Evolutionary conservation across 2,888 invertebrate species (phyloP).

Genomic region (Cataglyphis rosenhaueri): DNA sequence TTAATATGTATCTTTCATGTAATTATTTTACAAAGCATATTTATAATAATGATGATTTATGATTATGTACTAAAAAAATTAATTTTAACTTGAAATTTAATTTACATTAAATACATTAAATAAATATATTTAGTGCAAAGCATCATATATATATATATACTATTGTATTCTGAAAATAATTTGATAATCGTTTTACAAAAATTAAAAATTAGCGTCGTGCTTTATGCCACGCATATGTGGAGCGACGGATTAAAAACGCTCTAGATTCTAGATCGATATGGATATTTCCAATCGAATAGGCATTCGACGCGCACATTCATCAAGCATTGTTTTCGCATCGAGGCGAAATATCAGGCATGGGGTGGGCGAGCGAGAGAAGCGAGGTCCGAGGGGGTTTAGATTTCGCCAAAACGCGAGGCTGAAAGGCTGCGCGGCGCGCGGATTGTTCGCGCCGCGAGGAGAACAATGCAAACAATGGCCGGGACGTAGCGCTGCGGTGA

Average conservation of each 20-base stretch:
- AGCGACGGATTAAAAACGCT: conserved; percentile 27
- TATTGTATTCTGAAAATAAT: neutral
- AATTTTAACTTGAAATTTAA: neutral
- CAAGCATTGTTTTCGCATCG: conserved; percentile 63
- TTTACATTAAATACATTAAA: too few species aligned
- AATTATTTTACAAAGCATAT: neutral
- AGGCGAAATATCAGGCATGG: conserved; percentile 62
- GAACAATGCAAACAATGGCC: conserved; percentile 84
- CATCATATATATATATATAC: too few species aligned
- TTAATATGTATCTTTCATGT: neutral
- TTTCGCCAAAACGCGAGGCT: conserved; percentile 77
- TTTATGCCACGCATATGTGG: conserved; percentile 2
- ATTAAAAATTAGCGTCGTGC: conserved; percentile 27
- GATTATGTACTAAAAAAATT: neutral
- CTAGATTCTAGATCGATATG: conserved; percentile 15
- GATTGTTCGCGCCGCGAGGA: conserved; percentile 78
- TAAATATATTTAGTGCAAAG: neutral
- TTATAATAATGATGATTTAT: neutral
- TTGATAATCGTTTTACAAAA: conserved; percentile 1
- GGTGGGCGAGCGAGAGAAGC: conserved; percentile 55
- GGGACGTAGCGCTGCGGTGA: conserved; percentile 80
- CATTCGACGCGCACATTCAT: conserved; percentile 57
- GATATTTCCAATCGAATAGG: conserved; percentile 41
- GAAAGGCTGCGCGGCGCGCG: conserved; percentile 76
- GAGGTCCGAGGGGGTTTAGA: conserved; percentile 76